Conservation (phyloP, 1,140 invertebrate genomes). For the Mamestra configurata region DNA sequence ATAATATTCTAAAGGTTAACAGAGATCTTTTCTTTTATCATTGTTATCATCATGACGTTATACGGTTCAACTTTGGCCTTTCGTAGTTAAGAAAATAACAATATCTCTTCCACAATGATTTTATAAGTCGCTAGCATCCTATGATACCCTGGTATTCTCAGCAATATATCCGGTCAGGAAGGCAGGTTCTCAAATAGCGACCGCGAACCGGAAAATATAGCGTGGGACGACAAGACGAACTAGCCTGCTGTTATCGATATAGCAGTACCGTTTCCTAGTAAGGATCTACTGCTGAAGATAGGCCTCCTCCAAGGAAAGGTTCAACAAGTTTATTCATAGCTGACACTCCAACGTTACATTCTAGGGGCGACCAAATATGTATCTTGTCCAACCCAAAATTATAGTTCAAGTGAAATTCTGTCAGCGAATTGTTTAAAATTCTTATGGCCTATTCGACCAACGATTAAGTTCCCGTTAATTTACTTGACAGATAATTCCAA, state of each 20-base stretch:
- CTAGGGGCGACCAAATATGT: no score
- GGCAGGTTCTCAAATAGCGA: constrained; percentile 18
- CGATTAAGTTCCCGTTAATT: no score
- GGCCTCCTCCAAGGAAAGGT: neutral
- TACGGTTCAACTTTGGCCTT: neutral
- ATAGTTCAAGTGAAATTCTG: no score
- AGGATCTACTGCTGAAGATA: no score
- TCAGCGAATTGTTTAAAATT: no score
- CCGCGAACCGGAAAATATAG: constrained; percentile 1
- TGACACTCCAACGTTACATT: neutral
- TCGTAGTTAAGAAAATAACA: neutral
- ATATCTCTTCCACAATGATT: neutral
- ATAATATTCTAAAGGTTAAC: neutral
- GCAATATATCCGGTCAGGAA: constrained; percentile 1
- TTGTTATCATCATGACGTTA: neutral
- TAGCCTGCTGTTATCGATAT: neutral
- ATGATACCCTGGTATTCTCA: constrained; percentile 2
- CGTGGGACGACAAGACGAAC: neutral
- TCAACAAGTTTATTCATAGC: neutral
- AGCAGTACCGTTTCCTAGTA: neutral
- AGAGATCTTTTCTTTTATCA: constrained; percentile 8
- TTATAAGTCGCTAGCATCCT: neutral
- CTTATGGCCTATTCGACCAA: no score
- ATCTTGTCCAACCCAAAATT: no score
- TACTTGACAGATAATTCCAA: no score